phyloP scores from a whole-genome alignment of 2,888 invertebrate species.

The Chrysomela aeneicollis region DNA sequence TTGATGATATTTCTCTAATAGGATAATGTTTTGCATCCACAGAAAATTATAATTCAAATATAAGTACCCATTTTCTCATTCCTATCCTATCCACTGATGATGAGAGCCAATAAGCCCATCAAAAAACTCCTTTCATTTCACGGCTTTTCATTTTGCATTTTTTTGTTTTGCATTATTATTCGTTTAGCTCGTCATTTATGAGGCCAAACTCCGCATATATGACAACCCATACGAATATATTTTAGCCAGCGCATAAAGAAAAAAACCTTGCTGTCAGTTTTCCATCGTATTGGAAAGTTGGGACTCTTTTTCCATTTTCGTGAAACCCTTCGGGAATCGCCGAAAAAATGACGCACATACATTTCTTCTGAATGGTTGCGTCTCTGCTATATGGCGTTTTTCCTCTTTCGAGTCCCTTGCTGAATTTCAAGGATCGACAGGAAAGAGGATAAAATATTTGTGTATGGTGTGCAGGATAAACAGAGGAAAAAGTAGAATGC shows the following conservation, averaged over 20 bases:
- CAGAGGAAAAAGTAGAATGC: background rate
- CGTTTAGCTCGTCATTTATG: too few relatives aligned
- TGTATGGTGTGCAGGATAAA: background rate
- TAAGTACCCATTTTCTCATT: too few relatives aligned
- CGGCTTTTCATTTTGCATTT: too few relatives aligned
- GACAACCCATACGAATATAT: background rate
- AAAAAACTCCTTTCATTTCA: too few relatives aligned
- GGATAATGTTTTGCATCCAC: too few relatives aligned
- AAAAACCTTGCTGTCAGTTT: conserved; percentile 34
- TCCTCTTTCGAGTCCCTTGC: background rate
- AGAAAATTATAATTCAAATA: too few relatives aligned
- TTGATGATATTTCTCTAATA: too few relatives aligned
- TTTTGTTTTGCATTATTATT: too few relatives aligned
- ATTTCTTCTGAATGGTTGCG: conserved; percentile 33
- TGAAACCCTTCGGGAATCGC: conserved; percentile 30
- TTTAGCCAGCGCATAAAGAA: conserved; percentile 23
- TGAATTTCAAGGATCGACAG: background rate
- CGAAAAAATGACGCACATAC: conserved; percentile 40
- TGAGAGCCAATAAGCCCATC: too few relatives aligned
- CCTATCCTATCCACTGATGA: too few relatives aligned
- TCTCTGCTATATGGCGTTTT: background rate
- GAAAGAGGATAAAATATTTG: background rate
- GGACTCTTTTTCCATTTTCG: conserved; percentile 29
- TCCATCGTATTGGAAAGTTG: conserved; percentile 40
- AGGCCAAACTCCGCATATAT: too few relatives aligned